Base-by-base conservation (phyloP, 2,113 vertebrate species). In the Ancistrus triradiatus region DNA sequence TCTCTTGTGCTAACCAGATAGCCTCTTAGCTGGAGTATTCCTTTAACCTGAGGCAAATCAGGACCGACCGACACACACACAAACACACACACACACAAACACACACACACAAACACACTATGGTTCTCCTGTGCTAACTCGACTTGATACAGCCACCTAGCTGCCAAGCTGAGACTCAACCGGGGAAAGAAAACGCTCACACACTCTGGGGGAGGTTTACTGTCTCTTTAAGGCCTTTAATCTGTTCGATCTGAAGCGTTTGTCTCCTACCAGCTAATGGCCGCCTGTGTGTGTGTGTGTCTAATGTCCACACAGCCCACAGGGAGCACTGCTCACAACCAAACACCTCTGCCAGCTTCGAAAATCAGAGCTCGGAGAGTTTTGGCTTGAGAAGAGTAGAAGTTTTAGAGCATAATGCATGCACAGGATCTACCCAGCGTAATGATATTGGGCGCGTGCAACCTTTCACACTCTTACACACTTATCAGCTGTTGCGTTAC, bases 111-210 rank as follows among this genome's bases (percentile, higher is more conserved):
- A 6, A 52, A 15, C n/a, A n/a, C n/a, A n/a, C n/a, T 40, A 7
- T 6, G 21, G 27, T 11, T 22, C 58, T 22, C 5, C 35, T 37
- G 47, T 60, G 75, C 74, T 77, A 78, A 63, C 69, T 76, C 60
- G 85, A 84, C 78, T 86, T 82, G 80, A 86, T 81, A 79, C 83
- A 81, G 87, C 84, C 84, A 85, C 79, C 85, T 86, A 86, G 85
- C 84, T 86, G 84, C 81, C 74, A 81, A 78, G 76, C 68, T 37
- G 73, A 7, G 72, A 73, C 71, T 69, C 40, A 28, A 40, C 40
- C 25, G 10, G n/a, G 2, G 31, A 51, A 42, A 53, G 56, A 72
- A 53, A 28, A 56, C 17, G 7, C 46, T 22, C 56, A 59, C 56
- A 27, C 56, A 44, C 56, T 18, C 25, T 11, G 17, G 49, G 48